Conservation (phyloP, 2,797 vertebrate genomes). For the Sebastes kiyomatsui region DNA sequence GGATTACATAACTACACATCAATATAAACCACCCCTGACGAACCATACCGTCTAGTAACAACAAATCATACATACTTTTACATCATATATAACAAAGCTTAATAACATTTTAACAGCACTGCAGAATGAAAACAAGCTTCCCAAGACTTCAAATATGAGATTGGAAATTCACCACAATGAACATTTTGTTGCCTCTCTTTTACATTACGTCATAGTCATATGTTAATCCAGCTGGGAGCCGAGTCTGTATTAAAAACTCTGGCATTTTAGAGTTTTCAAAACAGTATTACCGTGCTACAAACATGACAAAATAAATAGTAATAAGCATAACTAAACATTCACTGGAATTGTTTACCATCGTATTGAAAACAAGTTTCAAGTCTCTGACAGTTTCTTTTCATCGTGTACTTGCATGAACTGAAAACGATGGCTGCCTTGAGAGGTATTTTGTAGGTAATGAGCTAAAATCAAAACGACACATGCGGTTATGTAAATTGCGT, state of each 20-base stretch:
- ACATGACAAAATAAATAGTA: neutral
- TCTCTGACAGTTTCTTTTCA: neutral
- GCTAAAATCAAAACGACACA: neutral
- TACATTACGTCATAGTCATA: conserved; percentile 43
- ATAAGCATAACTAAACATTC: neutral
- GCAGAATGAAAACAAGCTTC: neutral
- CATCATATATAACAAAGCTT: neutral
- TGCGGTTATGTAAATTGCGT: neutral
- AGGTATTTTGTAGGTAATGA: neutral
- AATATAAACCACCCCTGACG: neutral
- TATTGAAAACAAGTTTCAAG: neutral
- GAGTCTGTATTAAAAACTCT: conserved; percentile 23
- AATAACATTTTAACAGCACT: neutral
- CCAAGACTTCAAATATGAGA: conserved; percentile 4
- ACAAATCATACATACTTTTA: neutral
- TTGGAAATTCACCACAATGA: conserved; percentile 27
- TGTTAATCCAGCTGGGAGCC: conserved; percentile 52
- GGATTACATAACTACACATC: conserved; percentile 41
- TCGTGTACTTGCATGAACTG: neutral
- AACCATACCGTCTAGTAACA: neutral
- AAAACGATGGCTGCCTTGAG: neutral
- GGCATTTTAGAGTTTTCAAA: conserved; percentile 11
- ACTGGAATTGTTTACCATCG: neutral
- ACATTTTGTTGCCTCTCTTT: conserved; percentile 43
- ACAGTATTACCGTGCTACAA: neutral